Base-by-base conservation (phyloP, 2,888 invertebrate species). In the Ceraclea dissimilis region DNA sequence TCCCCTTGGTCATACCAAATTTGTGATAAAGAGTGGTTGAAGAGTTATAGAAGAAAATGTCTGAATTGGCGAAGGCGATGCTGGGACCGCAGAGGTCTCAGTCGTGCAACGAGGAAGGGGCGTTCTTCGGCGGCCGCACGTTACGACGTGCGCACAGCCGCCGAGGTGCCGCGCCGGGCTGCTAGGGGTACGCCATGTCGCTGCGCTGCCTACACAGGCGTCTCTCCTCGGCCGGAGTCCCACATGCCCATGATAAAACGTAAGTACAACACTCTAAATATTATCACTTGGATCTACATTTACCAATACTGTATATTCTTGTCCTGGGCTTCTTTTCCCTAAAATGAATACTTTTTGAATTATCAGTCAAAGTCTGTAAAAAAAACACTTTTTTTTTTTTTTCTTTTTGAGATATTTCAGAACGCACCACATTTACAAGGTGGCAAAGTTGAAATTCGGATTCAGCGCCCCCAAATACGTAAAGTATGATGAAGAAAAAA, bases 161-260 rank as follows among this genome's bases (percentile, higher is more conserved):
- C 67, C 79, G 74, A 74, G 63, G 75, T 68, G 68, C 77, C 66
- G 79, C 77, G 69, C 80, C 79, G 71, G 79, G 78, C 69, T 77
- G 78, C 78, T 78, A 78, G 78, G 78, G 78, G 76, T 76, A 77
- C 78, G 78, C 78, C 81, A 81, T 80, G 79, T 81, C 80, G 81
- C 80, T 76, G 79, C 79, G 77, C 78, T 79, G 76, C 79, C 80
- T 79, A 69, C 79, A 79, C 74, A 79, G 81, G 67, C 79, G 81
- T 71, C 77, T 81, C 67, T 79, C 68, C 66, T 65, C 67, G 66
- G 67, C 68, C 65, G 66, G 68, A 67, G 68, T 58, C 68, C 71
- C 70, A 69, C 80, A 71, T 78, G 80, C 75, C 75, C 74, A 68
- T 50, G 74, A 73, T 70, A 75, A 80, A 77, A 79, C 80, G 81